Conservation (phyloP, 2,113 vertebrate species). For the Panthera tigris region DNA sequence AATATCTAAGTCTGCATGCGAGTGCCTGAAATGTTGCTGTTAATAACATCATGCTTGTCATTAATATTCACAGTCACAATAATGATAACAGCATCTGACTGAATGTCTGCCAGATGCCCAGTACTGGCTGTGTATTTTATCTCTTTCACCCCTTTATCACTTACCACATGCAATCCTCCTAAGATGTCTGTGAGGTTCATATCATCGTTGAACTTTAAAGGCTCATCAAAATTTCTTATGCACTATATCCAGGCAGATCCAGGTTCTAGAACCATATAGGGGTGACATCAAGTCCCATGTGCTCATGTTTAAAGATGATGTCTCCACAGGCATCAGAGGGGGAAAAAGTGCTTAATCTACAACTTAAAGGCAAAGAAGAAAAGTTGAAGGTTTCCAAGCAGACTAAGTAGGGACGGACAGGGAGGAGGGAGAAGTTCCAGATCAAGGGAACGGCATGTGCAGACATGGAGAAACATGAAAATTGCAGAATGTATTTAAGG, state of each 20-base stretch:
- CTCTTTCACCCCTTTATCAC: not conserved
- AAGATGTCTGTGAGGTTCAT: not conserved
- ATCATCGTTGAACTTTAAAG: conserved; percentile 14
- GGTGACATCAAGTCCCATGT: not conserved
- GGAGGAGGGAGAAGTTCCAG: not conserved
- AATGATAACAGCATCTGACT: not conserved
- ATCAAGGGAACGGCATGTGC: not conserved
- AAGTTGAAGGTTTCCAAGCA: not conserved
- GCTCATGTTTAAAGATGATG: not conserved
- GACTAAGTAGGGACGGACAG: not conserved
- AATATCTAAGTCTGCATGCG: not conserved
- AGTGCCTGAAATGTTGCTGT: not conserved
- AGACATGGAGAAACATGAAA: not conserved
- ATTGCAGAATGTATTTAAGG: not conserved
- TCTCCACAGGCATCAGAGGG: not conserved
- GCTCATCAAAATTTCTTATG: not conserved
- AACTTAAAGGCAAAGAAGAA: not conserved
- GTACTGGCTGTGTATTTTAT: not conserved
- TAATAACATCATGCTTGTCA: not conserved
- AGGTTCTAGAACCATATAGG: not conserved
- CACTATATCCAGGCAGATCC: not conserved
- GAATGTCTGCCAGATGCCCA: not conserved
- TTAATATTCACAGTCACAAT: not conserved
- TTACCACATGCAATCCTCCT: not conserved
- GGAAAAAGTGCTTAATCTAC: not conserved